Evolutionary conservation across 2,797 vertebrate genomes (phyloP), one percentile per base, ranked within the genome.

Genomic region (Petrocephalus schoutedeni): DNA sequence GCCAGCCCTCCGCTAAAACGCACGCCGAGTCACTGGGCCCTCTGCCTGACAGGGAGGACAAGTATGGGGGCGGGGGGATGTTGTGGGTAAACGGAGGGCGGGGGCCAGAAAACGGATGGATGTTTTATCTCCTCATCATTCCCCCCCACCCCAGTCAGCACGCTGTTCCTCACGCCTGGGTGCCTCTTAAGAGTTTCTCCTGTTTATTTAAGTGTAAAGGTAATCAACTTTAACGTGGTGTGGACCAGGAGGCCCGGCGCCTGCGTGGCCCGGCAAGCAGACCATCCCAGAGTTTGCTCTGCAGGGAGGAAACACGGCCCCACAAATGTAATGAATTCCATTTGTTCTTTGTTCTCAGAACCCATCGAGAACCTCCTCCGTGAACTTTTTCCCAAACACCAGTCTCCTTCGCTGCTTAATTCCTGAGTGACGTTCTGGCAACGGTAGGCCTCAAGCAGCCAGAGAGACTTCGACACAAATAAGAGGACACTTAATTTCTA

Each of bases 161-260:
- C 49, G 86, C 85, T 51, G 3, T 49, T 54, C 88, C 90, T 92
- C 91, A 94, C 88, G 90, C 92, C 89, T 92, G 92, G 89, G 91
- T 93, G 91, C 90, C 87, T 93, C 88, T 89, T 89, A 91, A 93
- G 88, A 91, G 91, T 89, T 41, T 19, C 57, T 82, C 88, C 88
- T 93, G 93, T 95, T 94, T 94, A 93, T 93, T 93, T 94, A 92
- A 93, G 93, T 93, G 92, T 94, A 93, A 93, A 94, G 91, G 92
- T 92, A 94, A 94, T 95, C 93, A 93, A 90, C 89, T 89, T 87
- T 85, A 91, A 92, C 64, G 64, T 86, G 89, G 91, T 54, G 82
- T 90, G 89, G 91, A 91, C 23, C 1, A 3, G 36, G 36, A 41
- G 1, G 36, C 36, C 36, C 36, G 2, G 2, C 3, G 91, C 92